Base-by-base conservation (phyloP, 2,797 vertebrate species). In the Delichon dasypus region DNA sequence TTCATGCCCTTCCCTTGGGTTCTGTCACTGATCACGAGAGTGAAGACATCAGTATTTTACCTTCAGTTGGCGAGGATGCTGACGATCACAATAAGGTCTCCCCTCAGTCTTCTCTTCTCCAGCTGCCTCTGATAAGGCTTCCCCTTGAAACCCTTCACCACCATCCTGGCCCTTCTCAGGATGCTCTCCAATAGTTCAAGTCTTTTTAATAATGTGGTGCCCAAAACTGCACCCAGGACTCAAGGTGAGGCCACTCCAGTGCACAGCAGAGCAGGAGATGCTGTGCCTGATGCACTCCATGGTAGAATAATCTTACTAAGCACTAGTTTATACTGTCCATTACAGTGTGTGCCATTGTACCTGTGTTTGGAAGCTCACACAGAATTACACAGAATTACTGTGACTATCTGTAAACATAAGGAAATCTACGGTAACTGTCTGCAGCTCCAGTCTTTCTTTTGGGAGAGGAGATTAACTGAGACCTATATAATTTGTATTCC, bases 151-250 rank as follows among this genome's bases (percentile, higher is more conserved):
- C 2, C 8, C 23, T 58, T 77, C 29, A 45, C 12, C 29, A 40
- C 32, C 17, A 9, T 51, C 0, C 0, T 58, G 21, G 29, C 25
- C 10, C 38, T 58, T 62, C 29, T 77, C 66, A 71, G 51, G n/a
- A 34, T n/a, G 29, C 17, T 71, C 25, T 51, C n/a, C 23, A 70
- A 34, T 6, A 57, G 5, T 42, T 64, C 45, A 70, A 19, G 18
- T 58, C 36, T 57, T 45, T 89, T 38, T 51, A 51, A 40, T 18
- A 34, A 11, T 57, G 16, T n/a, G 10, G 8, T 51, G n/a, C 12
- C n/a, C 50, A 30, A 40, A 76, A 40, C 45, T 64, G 38, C 14
- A 8, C n/a, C 38, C n/a, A 38, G 38, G 29, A 64, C 25, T 45
- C 5, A 4, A 68, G 40, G 18, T 88, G 77, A 54, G 15, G 78